A percentile compares a stretch with the other conserved stretches of the same genome.
Evolutionary conservation across 2,888 invertebrate genomes (phyloP).

Genomic region (Rhorus exstirpatorius): DNA sequence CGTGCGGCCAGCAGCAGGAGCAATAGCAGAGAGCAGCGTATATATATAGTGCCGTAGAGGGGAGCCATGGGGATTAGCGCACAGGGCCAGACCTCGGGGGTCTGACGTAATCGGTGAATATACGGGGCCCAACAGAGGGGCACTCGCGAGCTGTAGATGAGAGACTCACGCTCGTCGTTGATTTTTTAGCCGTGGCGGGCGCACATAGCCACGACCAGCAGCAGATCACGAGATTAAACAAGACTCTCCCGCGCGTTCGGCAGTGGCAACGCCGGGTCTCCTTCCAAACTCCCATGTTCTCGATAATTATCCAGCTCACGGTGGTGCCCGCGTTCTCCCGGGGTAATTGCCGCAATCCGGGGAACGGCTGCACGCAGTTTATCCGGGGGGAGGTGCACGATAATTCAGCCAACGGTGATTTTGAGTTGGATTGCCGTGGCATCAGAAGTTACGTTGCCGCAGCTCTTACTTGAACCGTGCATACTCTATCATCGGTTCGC

Average conservation of each 20-base stretch:
- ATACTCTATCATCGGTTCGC: slow-evolving; percentile 45
- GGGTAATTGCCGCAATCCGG: slow-evolving; percentile 85
- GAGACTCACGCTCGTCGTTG: slow-evolving; percentile 44
- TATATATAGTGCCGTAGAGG: neutral
- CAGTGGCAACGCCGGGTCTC: slow-evolving; percentile 77
- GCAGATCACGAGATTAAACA: slow-evolving; percentile 85
- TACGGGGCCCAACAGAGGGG: slow-evolving; percentile 74
- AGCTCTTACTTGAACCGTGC: slow-evolving; percentile 44
- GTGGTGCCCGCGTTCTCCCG: slow-evolving; percentile 69
- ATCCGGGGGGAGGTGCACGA: slow-evolving; percentile 76
- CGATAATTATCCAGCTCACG: slow-evolving; percentile 83
- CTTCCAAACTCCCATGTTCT: slow-evolving; percentile 74
- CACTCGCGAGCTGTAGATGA: slow-evolving; percentile 46
- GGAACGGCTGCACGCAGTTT: slow-evolving; percentile 80
- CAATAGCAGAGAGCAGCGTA: neutral
- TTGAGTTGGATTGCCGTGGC: slow-evolving; percentile 84
- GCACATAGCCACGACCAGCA: slow-evolving; percentile 70
- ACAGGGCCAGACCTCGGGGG: slow-evolving; percentile 57
- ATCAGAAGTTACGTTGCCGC: slow-evolving; percentile 81
- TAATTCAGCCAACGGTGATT: slow-evolving; percentile 85
- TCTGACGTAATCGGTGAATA: slow-evolving; percentile 69
- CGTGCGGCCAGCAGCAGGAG: slow-evolving; percentile 51
- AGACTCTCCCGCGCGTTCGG: slow-evolving; percentile 75
- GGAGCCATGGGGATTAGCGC: slow-evolving; percentile 51
- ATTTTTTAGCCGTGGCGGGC: slow-evolving; percentile 68